phyloP scores from a whole-genome alignment of 1,140 invertebrate species.

The Drosophila triauraria region DNA sequence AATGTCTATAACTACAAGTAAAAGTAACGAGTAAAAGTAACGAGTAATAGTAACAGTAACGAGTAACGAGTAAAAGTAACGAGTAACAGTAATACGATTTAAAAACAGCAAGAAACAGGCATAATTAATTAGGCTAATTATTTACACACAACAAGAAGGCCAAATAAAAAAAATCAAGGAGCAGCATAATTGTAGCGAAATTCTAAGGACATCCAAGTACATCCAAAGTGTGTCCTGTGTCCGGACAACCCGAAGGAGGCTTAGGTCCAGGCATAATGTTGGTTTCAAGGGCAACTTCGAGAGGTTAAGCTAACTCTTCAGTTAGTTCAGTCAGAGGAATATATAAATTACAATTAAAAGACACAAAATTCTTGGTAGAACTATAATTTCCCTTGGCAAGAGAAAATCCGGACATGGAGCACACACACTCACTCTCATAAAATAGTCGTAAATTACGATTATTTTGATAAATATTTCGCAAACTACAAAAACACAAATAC shows the following conservation, averaged over 20 bases:
- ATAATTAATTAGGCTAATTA: conserved; percentile 54
- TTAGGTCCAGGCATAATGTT: conserved; percentile 11
- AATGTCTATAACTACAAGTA: conserved; percentile 49
- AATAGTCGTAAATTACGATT: neutral
- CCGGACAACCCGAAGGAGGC: conserved; percentile 2
- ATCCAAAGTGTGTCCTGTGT: conserved; percentile 19
- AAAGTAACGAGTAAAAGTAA: conserved; percentile 4
- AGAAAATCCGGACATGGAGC: conserved; percentile 15
- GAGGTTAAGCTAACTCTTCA: neutral
- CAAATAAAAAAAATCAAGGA: conserved; percentile 15
- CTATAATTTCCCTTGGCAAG: neutral
- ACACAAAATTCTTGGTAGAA: neutral
- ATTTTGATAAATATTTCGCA: conserved; percentile 4
- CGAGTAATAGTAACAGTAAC: neutral
- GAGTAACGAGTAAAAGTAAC: conserved; percentile 1
- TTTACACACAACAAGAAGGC: conserved; percentile 36
- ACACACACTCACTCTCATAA: conserved; percentile 3
- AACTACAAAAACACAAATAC: conserved; percentile 5
- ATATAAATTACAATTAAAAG: neutral
- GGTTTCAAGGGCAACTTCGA: conserved; percentile 29
- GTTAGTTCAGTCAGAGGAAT: neutral
- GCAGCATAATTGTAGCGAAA: conserved; percentile 31
- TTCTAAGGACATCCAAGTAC: conserved; percentile 5
- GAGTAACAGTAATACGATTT: conserved; percentile 5
- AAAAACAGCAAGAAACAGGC: conserved; percentile 6